Percentiles rank a stretch among this genome's conserved stretches.
Conservation (phyloP, 64 coral and sea anemone genomes). For the Pocillopora damicornis region DNA sequence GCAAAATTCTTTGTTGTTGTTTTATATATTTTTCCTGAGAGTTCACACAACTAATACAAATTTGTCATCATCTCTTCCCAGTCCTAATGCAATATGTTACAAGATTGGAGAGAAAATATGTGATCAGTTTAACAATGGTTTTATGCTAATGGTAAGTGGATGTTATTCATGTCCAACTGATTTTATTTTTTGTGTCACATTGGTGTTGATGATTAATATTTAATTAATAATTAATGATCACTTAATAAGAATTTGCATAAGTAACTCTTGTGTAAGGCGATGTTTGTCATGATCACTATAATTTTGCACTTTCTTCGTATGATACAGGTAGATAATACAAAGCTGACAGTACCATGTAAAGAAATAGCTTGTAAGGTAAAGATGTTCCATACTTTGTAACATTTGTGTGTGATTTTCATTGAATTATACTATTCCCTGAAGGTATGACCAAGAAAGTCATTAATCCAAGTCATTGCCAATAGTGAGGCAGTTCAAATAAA, state of each 20-base stretch:
- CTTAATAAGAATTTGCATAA: no score
- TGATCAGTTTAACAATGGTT: slow-evolving; percentile 85
- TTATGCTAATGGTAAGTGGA: slow-evolving; percentile 86
- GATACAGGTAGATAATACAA: slow-evolving; percentile 91
- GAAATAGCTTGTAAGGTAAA: slow-evolving; percentile 88
- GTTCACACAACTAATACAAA: not conserved
- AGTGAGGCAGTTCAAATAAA: no score
- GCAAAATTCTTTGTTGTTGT: no score
- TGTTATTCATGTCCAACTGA: not conserved
- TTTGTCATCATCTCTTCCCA: slow-evolving; percentile 4
- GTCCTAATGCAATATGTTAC: slow-evolving; percentile 91
- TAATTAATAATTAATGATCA: no score
- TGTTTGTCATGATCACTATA: not conserved
- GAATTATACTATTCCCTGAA: no score
- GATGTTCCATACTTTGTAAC: not conserved
- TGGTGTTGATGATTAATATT: no score
- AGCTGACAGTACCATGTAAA: slow-evolving; percentile 84
- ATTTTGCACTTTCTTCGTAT: not conserved
- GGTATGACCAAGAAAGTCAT: no score
- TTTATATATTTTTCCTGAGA: not conserved
- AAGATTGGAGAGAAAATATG: slow-evolving; percentile 96
- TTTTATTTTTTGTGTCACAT: not conserved
- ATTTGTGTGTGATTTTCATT: no score
- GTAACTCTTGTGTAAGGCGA: no score
- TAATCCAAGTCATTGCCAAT: no score